These are phyloP conservation scores for Danionella dracula DNA, from an alignment of 2,797 vertebrate species.

Conservation along the genomic window DNA sequence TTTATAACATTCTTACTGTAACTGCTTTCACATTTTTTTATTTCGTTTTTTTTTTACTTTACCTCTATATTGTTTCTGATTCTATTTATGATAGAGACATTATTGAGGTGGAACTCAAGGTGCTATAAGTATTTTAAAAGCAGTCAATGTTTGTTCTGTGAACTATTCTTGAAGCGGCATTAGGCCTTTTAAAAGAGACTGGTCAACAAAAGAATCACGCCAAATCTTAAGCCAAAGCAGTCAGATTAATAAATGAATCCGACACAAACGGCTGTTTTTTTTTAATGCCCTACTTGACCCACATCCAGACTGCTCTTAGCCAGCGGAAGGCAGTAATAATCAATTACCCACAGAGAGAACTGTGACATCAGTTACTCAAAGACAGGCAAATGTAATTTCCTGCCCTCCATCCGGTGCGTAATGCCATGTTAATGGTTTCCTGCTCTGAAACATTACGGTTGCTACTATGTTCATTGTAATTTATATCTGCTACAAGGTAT, in stretches of 20 bases:
- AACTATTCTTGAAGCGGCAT: neutral
- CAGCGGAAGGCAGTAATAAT: constrained; percentile 59
- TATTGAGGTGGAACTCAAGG: neutral
- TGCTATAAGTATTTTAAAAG: neutral
- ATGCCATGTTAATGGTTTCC: constrained; percentile 74
- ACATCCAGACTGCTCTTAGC: constrained; percentile 18
- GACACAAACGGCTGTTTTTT: neutral
- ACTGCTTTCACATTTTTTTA: too few species aligned
- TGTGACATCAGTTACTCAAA: constrained; percentile 65
- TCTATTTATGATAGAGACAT: too few species aligned
- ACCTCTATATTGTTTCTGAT: neutral
- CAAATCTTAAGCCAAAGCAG: neutral
- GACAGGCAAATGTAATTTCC: constrained; percentile 72
- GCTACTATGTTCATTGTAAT: constrained; percentile 49
- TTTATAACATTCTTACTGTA: too few species aligned
- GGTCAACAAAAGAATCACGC: neutral
- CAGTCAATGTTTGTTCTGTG: neutral
- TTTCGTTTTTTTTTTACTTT: too few species aligned
- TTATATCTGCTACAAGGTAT: constrained; percentile 52
- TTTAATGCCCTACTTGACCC: constrained; percentile 17
- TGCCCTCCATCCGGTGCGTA: constrained; percentile 66
- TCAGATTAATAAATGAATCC: neutral
- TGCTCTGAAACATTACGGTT: constrained; percentile 63
- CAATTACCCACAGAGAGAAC: constrained; percentile 61
- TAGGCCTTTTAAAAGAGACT: neutral